Percentiles rank a stretch among this genome's conserved stretches.
Conservation (phyloP, 2,113 vertebrate genomes). For the Dendropsophus ebraccatus region DNA sequence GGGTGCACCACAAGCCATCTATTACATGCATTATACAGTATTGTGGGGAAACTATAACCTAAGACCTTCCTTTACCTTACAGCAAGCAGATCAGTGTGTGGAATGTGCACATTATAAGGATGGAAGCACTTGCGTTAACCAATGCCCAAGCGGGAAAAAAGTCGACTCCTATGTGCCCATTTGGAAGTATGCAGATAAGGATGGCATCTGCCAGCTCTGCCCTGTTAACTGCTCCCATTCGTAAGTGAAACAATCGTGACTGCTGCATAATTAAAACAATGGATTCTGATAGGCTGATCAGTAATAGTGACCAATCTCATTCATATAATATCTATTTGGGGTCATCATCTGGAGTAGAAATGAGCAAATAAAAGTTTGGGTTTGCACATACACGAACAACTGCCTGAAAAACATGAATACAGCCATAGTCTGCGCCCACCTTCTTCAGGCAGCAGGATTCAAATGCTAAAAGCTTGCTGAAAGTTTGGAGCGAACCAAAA, state of each 20-base stretch:
- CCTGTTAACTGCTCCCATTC: constrained; percentile 90
- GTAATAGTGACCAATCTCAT: no score
- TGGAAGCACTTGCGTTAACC: constrained; percentile 80
- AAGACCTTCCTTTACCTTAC: constrained; percentile 1
- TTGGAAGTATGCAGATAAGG: constrained; percentile 90
- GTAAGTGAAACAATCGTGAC: constrained; percentile 81
- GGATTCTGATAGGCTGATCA: no score
- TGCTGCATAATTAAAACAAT: no score
- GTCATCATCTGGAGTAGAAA: no score
- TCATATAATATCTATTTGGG: no score
- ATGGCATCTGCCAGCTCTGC: constrained; percentile 83
- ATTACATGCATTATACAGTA: background rate
- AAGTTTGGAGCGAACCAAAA: no score
- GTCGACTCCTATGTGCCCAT: constrained; percentile 84
- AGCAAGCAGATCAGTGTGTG: constrained; percentile 85
- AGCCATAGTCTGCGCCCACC: no score
- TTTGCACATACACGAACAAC: no score
- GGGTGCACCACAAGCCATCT: constrained; percentile 60
- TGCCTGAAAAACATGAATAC: no score
- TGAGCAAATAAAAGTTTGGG: no score
- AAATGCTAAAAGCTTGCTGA: no score
- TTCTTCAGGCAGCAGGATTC: no score
- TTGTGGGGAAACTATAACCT: background rate
- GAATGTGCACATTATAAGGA: constrained; percentile 87
- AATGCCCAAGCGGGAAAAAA: constrained; percentile 89